Evolutionary conservation across 2,888 invertebrate genomes (phyloP).

Genomic region (Rutpela maculata): DNA sequence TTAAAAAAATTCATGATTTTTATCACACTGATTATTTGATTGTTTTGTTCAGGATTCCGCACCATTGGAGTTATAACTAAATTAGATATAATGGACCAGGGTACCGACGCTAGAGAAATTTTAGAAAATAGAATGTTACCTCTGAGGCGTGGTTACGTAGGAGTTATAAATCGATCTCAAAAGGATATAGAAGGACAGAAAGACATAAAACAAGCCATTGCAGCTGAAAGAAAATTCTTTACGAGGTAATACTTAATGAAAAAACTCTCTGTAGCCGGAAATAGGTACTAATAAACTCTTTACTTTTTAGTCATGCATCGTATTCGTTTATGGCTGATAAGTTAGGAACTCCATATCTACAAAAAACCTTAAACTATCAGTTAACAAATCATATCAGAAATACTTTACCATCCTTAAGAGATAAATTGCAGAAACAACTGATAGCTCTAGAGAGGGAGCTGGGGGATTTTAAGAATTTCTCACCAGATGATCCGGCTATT

Average conservation of each 20-base stretch:
- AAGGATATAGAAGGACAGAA: constrained; percentile 99
- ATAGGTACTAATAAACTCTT: constrained; percentile 4
- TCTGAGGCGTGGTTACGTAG: constrained; percentile 95
- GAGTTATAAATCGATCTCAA: constrained; percentile 99
- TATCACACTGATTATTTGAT: no score
- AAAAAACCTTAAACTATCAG: constrained; percentile 97
- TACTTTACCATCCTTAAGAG: constrained; percentile 94
- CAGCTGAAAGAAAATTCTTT: constrained; percentile 98
- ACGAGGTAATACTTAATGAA: constrained; percentile 78
- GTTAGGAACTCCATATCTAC: constrained; percentile 97
- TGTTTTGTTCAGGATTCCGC: constrained; percentile 82
- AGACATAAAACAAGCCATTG: constrained; percentile 95
- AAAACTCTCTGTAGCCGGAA: background rate
- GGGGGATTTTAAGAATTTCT: constrained; percentile 98
- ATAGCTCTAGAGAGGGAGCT: constrained; percentile 98
- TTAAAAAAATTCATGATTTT: no score
- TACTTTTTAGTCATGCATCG: constrained; percentile 84
- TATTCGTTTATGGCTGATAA: constrained; percentile 98
- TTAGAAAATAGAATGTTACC: constrained; percentile 97
- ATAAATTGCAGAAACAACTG: constrained; percentile 96
- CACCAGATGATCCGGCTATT: constrained; percentile 98
- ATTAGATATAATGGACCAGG: constrained; percentile 99
- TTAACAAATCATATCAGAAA: constrained; percentile 99
- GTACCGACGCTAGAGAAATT: constrained; percentile 98
- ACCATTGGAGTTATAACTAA: constrained; percentile 99